Base-by-base conservation (phyloP, 1,140 invertebrate species). In the Oncopodura yosiiana region DNA sequence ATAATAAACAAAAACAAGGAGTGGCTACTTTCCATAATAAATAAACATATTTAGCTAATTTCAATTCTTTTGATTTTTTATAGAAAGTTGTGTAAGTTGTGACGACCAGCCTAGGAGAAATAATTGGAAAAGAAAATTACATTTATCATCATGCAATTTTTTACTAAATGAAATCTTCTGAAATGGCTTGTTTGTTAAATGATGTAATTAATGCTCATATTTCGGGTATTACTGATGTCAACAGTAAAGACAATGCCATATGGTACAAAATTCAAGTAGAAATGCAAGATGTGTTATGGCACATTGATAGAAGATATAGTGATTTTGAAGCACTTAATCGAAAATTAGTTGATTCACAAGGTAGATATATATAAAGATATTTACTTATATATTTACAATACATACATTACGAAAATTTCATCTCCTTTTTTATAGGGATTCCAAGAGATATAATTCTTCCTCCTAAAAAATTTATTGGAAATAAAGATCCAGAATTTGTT, bases 301-400 rank as follows among this genome's bases (percentile, higher is more conserved):
- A 73, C 37, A 81, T 94, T 1, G 80, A 78, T 61, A 83, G 88
- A 66, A 77, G 90, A 44, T 95, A 93, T 70, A 89, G 79, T 66
- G 87, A 93, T 62, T 95, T 95, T 71, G 79, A 81, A 48, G 84
- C 87, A 37, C 74, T 95, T 4, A 86, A 95, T 68, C 84, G 89
- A 14, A 82, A 81, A 66, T 75, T 94, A 6, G 79, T 87, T 0
- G 63, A 71, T 19, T 83, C 87, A 60, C 81, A 86, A 68, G 81
- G 54, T 60, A 52, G 44, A 27, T 36, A 3, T 5, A 18, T 29
- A 38, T 39, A 11, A 18, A n/a, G 18, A 12, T 9, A 9, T 41
- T 8, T 41, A 12, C 6, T 12, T 41, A 6, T 8, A 12, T 8
- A 8, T 41, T 16, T 9, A n/a, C 18, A 6, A 8, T 41, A 41